Evolutionary conservation across 1,140 invertebrate species (phyloP), one percentile per base, ranked within the genome.

Genomic region (Epicauta chinensis): DNA sequence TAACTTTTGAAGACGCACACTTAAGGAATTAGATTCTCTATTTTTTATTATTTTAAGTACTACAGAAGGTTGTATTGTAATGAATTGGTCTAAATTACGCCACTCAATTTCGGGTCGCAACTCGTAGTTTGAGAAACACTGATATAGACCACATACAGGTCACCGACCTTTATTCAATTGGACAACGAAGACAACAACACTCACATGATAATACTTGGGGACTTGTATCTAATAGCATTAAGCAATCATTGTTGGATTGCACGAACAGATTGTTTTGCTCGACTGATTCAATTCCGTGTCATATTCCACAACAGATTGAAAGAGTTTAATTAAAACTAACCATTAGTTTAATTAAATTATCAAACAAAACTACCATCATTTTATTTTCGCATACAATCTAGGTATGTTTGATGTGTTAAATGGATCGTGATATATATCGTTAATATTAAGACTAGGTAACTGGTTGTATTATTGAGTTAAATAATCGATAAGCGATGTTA

Each of bases 241-340:
- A 47, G 45, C 45, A 47, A 47, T 47, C 45, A 47, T 47, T 47
- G 34, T 34, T 29, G 30, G 45, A 38, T 38, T 47, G 45, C 45
- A 47, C 17, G 35, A 47, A 47, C 35, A 37, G 45, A 47, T 47
- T 47, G 45, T 47, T 23, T 38, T 47, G 17, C 45, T 16, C 34
- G 34, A 47, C 15, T 38, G 36, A 29, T 47, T 38, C 38, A 47
- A 47, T 47, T 47, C 23, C 23, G 23, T 23, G 23, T 23, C 23
- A 23, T 23, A 23, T 23, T 23, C 23, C 23, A 23, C 23, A 23
- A 23, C 7, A 23, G 23, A 23, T 23, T 23, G 23, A 23, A 23
- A 23, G 23, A 23, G 23, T 23, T 23, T 23, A 23, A 23, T 23
- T 23, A 23, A 23, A 37, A 38, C n/a, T 10, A 17, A 6, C 30